These are phyloP conservation scores for Stenichneumon culpator DNA, from an alignment of 2,888 invertebrate genomes.

Conservation along the genomic window DNA sequence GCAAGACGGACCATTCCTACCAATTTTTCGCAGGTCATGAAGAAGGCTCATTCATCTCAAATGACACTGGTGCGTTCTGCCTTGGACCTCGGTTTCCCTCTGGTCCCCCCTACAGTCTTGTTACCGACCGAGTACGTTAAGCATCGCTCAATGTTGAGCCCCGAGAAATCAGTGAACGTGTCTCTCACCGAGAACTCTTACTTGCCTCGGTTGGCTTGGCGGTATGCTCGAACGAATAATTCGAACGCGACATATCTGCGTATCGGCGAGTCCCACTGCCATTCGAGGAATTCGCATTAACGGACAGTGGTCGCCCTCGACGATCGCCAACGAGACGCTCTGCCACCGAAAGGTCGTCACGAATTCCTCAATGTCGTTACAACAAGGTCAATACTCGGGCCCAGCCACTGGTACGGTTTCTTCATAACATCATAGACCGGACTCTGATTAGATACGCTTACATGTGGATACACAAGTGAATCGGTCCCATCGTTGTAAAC, in stretches of 20 bases:
- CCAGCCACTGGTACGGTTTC: not conserved
- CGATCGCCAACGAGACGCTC: constrained; percentile 17
- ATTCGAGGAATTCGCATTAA: constrained; percentile 38
- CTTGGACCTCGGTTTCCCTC: too few species aligned
- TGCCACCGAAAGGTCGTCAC: constrained; percentile 28
- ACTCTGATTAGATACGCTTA: not conserved
- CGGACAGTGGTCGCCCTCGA: constrained; percentile 22
- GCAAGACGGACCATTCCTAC: too few species aligned
- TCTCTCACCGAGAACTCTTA: constrained; percentile 6
- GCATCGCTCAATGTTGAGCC: not conserved
- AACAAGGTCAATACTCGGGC: constrained; percentile 22
- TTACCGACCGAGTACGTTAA: too few species aligned
- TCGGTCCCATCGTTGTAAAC: not conserved
- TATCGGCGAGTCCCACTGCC: constrained; percentile 24
- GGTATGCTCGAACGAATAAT: constrained; percentile 14
- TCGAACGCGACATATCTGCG: constrained; percentile 15
- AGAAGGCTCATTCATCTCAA: too few species aligned
- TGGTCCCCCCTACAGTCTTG: too few species aligned
- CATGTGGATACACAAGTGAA: not conserved
- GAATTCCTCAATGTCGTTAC: constrained; percentile 37
- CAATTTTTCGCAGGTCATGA: too few species aligned
- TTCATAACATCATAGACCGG: not conserved
- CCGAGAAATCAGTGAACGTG: constrained; percentile 44
- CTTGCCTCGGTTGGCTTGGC: constrained; percentile 1
- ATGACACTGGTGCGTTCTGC: too few species aligned